These are phyloP conservation scores for Chaitophorus viminalis DNA, from an alignment of 2,888 invertebrate species.

Conservation along the genomic window DNA sequence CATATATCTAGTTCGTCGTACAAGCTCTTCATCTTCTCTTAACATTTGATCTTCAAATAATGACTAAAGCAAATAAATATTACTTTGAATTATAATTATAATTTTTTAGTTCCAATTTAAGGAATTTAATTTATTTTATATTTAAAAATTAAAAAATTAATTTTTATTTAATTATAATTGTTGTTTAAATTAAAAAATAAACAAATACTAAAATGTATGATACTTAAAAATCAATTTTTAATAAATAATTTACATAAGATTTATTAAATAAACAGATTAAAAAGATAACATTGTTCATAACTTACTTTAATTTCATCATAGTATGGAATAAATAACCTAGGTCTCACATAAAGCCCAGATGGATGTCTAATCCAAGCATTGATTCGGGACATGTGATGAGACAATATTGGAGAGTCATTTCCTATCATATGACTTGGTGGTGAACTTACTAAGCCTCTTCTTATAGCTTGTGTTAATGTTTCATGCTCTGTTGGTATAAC, in stretches of 20 bases:
- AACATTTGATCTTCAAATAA: constrained; percentile 85
- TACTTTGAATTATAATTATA: background rate
- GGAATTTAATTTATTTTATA: no score
- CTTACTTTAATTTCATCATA: constrained; percentile 90
- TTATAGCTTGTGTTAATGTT: constrained; percentile 75
- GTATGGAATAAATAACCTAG: constrained; percentile 92
- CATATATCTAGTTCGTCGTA: constrained; percentile 78
- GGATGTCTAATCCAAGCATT: constrained; percentile 85
- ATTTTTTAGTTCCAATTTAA: background rate
- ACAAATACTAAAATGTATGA: background rate
- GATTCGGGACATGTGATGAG: constrained; percentile 69
- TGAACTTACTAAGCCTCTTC: constrained; percentile 81
- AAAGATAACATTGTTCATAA: background rate
- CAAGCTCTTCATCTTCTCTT: constrained; percentile 79
- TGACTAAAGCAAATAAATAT: constrained; percentile 69
- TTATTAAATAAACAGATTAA: background rate
- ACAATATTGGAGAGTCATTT: constrained; percentile 69
- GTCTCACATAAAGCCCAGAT: constrained; percentile 79
- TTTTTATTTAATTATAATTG: no score
- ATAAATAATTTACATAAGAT: background rate
- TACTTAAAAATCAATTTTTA: background rate
- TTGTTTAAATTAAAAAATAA: background rate
- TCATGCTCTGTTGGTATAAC: constrained; percentile 87
- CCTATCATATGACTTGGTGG: constrained; percentile 88
- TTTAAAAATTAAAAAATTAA: no score